A percentile compares a stretch with the other conserved stretches of the same genome.
Conservation (phyloP, 2,797 vertebrate species). For the Lemur catta region DNA sequence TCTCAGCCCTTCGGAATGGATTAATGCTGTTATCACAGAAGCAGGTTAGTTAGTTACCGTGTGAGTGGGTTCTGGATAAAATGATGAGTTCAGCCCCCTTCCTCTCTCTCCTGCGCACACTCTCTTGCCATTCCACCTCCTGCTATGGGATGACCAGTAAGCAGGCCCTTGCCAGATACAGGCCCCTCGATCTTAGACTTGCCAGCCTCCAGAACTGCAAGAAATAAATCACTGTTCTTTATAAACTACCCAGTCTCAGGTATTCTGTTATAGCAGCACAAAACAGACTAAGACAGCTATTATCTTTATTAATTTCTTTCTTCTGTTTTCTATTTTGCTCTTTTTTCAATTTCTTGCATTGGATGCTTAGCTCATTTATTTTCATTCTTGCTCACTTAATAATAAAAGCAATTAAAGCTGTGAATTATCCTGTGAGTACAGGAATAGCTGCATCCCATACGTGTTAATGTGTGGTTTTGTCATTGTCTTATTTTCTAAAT, state of each 20-base stretch:
- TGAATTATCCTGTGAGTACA: slow-evolving; percentile 5
- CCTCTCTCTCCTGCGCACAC: background rate
- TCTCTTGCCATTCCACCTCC: background rate
- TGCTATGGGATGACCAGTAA: background rate
- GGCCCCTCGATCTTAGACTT: no score
- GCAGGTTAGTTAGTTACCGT: background rate
- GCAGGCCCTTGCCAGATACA: background rate
- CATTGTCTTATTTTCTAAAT: slow-evolving; percentile 5
- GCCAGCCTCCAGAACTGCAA: background rate
- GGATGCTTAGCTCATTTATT: background rate
- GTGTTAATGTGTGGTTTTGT: background rate
- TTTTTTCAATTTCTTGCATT: background rate
- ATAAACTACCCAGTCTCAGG: background rate
- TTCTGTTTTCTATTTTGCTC: background rate
- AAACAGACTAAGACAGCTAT: background rate
- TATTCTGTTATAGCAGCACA: background rate
- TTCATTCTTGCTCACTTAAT: slow-evolving; percentile 11
- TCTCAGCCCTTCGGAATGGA: background rate
- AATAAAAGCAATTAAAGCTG: slow-evolving; percentile 25
- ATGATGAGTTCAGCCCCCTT: background rate
- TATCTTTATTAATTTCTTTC: background rate
- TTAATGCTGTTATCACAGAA: background rate
- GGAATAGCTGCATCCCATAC: background rate
- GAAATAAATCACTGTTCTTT: background rate
- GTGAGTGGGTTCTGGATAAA: background rate